Evolutionary conservation across 2,113 vertebrate genomes (phyloP), one percentile per base, ranked within the genome.

Genomic region (Perca flavescens): DNA sequence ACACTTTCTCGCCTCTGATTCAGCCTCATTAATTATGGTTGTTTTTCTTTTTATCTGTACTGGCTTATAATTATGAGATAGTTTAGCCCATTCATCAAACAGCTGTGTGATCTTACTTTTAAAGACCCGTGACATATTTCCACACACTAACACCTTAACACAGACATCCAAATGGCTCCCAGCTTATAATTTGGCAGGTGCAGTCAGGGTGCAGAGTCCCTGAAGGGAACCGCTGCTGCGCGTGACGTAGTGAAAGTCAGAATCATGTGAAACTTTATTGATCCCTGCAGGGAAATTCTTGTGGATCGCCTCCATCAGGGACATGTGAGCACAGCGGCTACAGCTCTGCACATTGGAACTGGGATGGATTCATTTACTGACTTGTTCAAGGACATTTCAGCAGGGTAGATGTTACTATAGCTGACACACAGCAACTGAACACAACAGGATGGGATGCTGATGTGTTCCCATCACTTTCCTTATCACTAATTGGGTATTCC

Each of bases 231-330:
- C 3, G 6, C 78, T 47, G 31, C 76, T 49, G 62, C 5, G 3
- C 25, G 72, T 76, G 75, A 83, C 34, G 56, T 65, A 63, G 74
- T 69, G 84, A 83, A 76, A 86, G 81, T 86, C 77, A 70, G 72
- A 60, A 74, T 88, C 75, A 85, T 78, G 67, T 57, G 74, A 86
- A 79, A 57, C 36, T 81, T 85, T 88, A 89, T 90, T 74, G 90
- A 91, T 89, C 87, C 83, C 91, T 76, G 77, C 79, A 81, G 88
- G 87, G 85, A 74, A 31, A 83, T 87, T 89, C 81, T 81, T 77
- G 60, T 6, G 76, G 62, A 70, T 53, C 2, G 19, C 34, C 52
- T 56, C 66, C 68, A 64, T 70, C 53, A 17, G 85, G 57, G 77
- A 65, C 6, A 36, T 66, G 74, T 69, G 79, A 57, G 52, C 40